Evolutionary conservation across 2,113 vertebrate genomes (phyloP), one percentile per base, ranked within the genome.

Genomic region (Varanus komodoensis): DNA sequence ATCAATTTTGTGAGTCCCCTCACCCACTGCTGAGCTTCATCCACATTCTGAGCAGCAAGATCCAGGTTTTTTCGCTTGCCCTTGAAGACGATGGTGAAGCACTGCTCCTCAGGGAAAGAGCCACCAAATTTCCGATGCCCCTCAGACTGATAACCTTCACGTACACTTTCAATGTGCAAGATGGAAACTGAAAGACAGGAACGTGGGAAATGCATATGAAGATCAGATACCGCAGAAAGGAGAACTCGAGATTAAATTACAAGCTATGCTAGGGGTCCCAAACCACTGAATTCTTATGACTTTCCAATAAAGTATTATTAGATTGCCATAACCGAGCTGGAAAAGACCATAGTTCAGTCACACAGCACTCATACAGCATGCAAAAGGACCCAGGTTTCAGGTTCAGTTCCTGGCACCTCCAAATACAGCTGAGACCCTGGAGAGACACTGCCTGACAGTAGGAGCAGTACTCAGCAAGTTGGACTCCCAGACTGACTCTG

Each of bases 51-150:
- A 21, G 98, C 98, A 3, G 93, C 97, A 93, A 99, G 97, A 94
- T 99, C 98, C 85, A 99, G 97, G 96, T 98, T 99, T 93, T 98
- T 99, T 92, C 98, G 96, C 74, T 93, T 96, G 32, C 98, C 98
- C 50, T 93, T 97, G 96, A 99, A 99, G 91, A 98, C 96, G 92
- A 99, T 96, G 2, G 98, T 99, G 97, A 99, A 98, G 96, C 99
- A 99, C 89, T 94, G 97, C 5, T 69, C 94, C 6, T 98, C 98
- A 0, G 97, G 97, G 89, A 98, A 96, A n/a, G 97, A 95, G 0
- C 95, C 95, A 0, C 97, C 97, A 54, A 98, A 93, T 84, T 92
- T 96, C 87, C 97, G 97, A 92, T 99, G 97, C 21, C 98, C 98
- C 95, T 99, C 99, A 0, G 99, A 99, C 96, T 98, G 98, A 91